A percentile compares a stretch with the other conserved stretches of the same genome.
Conservation (phyloP, 2,888 invertebrate genomes). For the Mechanitis messenoides region DNA sequence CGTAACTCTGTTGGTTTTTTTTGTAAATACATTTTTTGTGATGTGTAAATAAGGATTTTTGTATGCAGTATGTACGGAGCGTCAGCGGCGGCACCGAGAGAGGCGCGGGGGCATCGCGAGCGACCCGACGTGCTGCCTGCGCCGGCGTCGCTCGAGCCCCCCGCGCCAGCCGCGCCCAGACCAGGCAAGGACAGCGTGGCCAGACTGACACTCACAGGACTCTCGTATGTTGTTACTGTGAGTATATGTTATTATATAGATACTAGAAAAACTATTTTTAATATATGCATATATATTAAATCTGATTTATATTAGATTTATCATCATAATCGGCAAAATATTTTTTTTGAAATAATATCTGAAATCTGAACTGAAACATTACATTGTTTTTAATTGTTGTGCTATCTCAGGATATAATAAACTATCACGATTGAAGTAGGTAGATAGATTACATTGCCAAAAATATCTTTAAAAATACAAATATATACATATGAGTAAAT, state of each 20-base stretch:
- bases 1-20: slow-evolving; percentile 10
- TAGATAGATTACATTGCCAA: too few species aligned
- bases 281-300: too few species aligned
- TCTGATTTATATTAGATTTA: too few species aligned
- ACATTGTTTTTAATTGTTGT: too few species aligned
- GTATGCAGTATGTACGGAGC: slow-evolving; percentile 66
- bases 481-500: too few species aligned
- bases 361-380: too few species aligned
- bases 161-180: slow-evolving; percentile 55
- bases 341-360: too few species aligned
- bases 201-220: slow-evolving; percentile 86
- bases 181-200: slow-evolving; percentile 87
- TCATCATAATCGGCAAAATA: too few species aligned
- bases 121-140: slow-evolving; percentile 69
- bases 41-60: slow-evolving; percentile 2
- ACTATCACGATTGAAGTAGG: too few species aligned
- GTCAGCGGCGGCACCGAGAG: slow-evolving; percentile 73
- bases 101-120: slow-evolving; percentile 71
- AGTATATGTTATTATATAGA: slow-evolving; percentile 46
- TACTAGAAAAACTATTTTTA: too few species aligned
- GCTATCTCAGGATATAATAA: too few species aligned
- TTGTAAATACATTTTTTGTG: background rate
- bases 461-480: too few species aligned
- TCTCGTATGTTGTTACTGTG: slow-evolving; percentile 87
- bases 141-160: slow-evolving; percentile 60